A percentile compares a stretch with the other conserved stretches of the same genome.
These are phyloP conservation scores for Crambe crambe DNA, from an alignment of 37 sponge, comb jelly and placozoan species.

Conservation along the genomic window DNA sequence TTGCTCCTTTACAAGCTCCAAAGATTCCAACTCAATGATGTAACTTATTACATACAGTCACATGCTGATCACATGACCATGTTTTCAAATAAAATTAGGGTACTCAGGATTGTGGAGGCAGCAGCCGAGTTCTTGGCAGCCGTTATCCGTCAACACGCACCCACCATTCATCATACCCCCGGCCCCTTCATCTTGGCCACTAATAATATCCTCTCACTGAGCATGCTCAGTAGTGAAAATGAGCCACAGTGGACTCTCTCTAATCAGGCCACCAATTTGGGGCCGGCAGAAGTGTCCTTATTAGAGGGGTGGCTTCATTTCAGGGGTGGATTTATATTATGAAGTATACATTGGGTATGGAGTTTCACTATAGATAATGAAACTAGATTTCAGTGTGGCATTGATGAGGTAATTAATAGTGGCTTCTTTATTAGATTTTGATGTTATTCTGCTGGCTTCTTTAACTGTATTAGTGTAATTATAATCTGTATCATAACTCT, in stretches of 20 bases:
- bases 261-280: background rate
- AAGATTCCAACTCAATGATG: background rate
- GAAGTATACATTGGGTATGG: no score
- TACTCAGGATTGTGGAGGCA: conserved; percentile 4
- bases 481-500: no score
- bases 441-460: no score
- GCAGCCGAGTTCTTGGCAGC: conserved; percentile 16
- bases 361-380: no score
- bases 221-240: background rate
- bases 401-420: no score
- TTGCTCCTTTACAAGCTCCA: background rate
- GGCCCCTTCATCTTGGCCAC: conserved; percentile 22
- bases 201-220: conserved; percentile 35
- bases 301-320: background rate
- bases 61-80: background rate
- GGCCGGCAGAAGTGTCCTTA: background rate
- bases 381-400: no score
- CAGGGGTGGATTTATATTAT: background rate
- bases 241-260: background rate
- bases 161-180: background rate
- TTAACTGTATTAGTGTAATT: no score
- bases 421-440: no score
- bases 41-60: background rate
- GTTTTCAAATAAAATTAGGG: background rate
- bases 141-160: conserved; percentile 24